Percentiles rank a stretch among this genome's conserved stretches.
Conservation (phyloP, 1,140 invertebrate species). For the Tetramorium parvispinum region DNA sequence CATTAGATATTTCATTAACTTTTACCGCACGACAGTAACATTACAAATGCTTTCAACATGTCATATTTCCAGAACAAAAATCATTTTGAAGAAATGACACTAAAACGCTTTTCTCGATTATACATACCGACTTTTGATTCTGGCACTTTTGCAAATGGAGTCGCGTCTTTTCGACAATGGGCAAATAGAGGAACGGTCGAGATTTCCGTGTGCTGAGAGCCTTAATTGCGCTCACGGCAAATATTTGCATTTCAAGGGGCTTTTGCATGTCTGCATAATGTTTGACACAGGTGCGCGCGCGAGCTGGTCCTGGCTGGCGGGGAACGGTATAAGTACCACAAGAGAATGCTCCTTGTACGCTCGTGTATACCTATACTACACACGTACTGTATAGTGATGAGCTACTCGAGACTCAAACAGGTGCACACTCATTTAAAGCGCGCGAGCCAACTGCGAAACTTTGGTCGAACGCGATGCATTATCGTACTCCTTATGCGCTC, state of each 20-base stretch:
- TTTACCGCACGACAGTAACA: neutral
- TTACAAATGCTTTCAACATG: neutral
- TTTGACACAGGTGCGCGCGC: conserved; percentile 72
- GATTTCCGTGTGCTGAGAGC: conserved; percentile 51
- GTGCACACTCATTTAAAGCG: conserved; percentile 29
- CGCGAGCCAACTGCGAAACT: neutral
- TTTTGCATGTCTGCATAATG: conserved; percentile 75
- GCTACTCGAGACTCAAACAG: conserved; percentile 27
- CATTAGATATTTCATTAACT: neutral
- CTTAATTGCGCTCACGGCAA: conserved; percentile 75
- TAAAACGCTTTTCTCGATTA: conserved; percentile 20
- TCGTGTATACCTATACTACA: conserved; percentile 13
- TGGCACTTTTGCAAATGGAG: neutral
- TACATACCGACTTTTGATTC: neutral
- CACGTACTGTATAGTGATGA: conserved; percentile 2
- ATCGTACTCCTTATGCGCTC: neutral
- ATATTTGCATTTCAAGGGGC: conserved; percentile 78
- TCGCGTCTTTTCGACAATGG: conserved; percentile 43
- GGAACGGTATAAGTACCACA: conserved; percentile 35
- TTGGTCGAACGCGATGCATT: neutral
- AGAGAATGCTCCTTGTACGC: conserved; percentile 58
- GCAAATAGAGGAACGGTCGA: conserved; percentile 49
- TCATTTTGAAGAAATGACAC: conserved; percentile 1
- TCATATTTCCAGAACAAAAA: neutral
- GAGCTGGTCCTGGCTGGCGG: neutral